Conservation (phyloP, 2,888 invertebrate species). For the Coleophora flavipennella region DNA sequence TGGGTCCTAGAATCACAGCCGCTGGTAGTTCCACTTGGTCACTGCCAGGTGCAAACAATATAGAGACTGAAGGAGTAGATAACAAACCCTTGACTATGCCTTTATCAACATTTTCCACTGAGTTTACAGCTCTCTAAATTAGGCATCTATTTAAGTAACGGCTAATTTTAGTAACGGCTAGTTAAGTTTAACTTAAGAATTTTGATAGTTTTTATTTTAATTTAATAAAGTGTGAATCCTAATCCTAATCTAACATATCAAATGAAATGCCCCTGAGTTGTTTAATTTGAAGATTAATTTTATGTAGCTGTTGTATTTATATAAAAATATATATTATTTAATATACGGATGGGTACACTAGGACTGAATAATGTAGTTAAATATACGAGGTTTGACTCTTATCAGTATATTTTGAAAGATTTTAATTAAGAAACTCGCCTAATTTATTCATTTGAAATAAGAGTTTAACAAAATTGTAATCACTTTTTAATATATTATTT, state of each 20-base stretch:
- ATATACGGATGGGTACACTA: constrained; percentile 5
- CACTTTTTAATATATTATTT: too few species aligned
- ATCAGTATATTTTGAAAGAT: neutral
- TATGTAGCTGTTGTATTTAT: constrained; percentile 11
- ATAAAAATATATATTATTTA: constrained; percentile 9
- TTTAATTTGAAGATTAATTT: constrained; percentile 8
- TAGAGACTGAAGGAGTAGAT: constrained; percentile 30
- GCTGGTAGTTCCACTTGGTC: constrained; percentile 91
- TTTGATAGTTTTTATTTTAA: too few species aligned
- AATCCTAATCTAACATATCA: constrained; percentile 43
- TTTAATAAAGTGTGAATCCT: constrained; percentile 5
- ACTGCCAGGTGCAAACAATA: constrained; percentile 73
- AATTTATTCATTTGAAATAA: too few species aligned
- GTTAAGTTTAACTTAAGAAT: too few species aligned
- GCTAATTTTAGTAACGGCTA: too few species aligned
- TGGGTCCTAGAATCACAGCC: constrained; percentile 91
- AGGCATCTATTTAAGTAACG: too few species aligned
- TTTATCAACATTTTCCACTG: constrained; percentile 60
- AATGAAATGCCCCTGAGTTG: constrained; percentile 22
- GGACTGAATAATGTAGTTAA: constrained; percentile 19
- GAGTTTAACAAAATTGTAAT: too few species aligned
- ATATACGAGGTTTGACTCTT: constrained; percentile 17
- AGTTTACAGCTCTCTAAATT: constrained; percentile 61
- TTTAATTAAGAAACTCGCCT: too few species aligned
- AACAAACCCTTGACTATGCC: constrained; percentile 35